phyloP scores from a whole-genome alignment of 1,140 invertebrate species.

The Atta cephalotes region DNA sequence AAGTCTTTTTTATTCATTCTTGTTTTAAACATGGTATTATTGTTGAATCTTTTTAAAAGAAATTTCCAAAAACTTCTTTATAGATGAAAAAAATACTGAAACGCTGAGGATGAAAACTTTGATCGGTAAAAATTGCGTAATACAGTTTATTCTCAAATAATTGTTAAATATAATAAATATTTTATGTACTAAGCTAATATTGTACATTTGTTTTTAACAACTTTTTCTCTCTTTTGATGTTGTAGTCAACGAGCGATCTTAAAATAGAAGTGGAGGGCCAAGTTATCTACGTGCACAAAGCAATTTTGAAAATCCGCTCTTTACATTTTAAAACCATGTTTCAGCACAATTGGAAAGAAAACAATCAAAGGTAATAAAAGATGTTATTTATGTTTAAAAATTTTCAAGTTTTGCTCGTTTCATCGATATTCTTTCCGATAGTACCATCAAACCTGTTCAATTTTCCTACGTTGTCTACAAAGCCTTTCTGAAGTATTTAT shows the following conservation, averaged over 20 bases:
- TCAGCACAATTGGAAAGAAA: constrained; percentile 87
- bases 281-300: constrained; percentile 89
- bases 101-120: not conserved
- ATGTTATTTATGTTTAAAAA: constrained; percentile 23
- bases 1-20: not conserved
- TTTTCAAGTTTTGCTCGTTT: not conserved
- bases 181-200: constrained; percentile 34
- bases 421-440: constrained; percentile 72
- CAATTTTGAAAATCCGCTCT: constrained; percentile 88
- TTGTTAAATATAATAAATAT: not conserved
- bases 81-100: not conserved
- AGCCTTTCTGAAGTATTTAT: constrained; percentile 90
- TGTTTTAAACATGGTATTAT: not conserved
- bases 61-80: not conserved
- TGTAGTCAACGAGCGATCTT: constrained; percentile 88
- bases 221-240: no score
- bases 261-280: constrained; percentile 88
- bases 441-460: constrained; percentile 84
- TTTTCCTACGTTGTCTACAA: constrained; percentile 88
- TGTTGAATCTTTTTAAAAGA: not conserved
- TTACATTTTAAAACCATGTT: constrained; percentile 91
- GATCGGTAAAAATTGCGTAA: not conserved
- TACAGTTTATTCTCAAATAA: not conserved
- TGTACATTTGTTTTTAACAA: constrained; percentile 6
- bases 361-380: no score